A percentile compares a stretch with the other conserved stretches of the same genome.
These are phyloP conservation scores for Rhagonycha lutea DNA, from an alignment of 2,888 invertebrate species.

Conservation along the genomic window DNA sequence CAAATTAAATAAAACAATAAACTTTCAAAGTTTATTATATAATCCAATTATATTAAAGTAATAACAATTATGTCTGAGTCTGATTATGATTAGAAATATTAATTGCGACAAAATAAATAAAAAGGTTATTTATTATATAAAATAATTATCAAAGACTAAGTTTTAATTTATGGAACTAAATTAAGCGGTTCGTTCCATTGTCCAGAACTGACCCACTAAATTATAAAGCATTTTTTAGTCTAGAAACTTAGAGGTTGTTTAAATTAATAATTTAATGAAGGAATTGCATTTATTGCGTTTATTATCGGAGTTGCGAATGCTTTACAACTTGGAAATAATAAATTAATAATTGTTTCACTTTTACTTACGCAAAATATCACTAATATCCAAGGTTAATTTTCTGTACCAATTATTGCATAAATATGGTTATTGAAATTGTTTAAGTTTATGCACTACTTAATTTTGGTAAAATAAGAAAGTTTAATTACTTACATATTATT, in stretches of 20 bases:
- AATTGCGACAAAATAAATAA: background rate
- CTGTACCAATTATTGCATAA: background rate
- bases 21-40: background rate
- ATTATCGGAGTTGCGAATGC: background rate
- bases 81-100: background rate
- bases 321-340: background rate
- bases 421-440: background rate
- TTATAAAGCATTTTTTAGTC: background rate
- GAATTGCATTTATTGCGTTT: background rate
- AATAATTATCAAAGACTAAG: background rate
- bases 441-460: background rate
- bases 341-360: background rate
- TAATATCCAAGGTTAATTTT: background rate
- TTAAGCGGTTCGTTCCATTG: background rate
- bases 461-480: background rate
- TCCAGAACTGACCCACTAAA: background rate
- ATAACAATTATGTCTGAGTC: background rate
- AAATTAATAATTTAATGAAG: background rate
- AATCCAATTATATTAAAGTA: background rate
- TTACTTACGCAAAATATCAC: background rate
- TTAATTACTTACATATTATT: constrained; percentile 1
- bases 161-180: background rate
- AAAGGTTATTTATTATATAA: background rate
- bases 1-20: background rate
- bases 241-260: background rate